A percentile compares a stretch with the other conserved stretches of the same genome.
Evolutionary conservation across 2,888 invertebrate species (phyloP).

Genomic region (Pollenia angustigena): DNA sequence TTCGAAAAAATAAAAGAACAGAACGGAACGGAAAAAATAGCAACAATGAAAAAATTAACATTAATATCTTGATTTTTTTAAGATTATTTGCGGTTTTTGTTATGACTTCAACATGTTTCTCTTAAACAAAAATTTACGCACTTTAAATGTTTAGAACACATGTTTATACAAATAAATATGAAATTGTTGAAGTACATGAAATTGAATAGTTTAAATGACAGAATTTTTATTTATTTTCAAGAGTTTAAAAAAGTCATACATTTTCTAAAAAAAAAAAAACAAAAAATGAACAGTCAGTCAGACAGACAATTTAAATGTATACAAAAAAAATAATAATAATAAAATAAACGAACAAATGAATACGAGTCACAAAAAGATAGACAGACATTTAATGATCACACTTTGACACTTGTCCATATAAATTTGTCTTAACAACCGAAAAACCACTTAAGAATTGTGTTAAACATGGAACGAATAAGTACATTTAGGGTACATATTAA

Average conservation of each 20-base stretch:
- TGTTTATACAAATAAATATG: slow-evolving; percentile 4
- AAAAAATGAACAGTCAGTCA: slow-evolving; percentile 6
- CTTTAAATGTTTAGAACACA: slow-evolving; percentile 59
- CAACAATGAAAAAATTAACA: slow-evolving; percentile 16
- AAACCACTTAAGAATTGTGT: slow-evolving; percentile 43
- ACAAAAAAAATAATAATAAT: not conserved
- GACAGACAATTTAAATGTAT: not conserved
- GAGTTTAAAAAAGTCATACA: slow-evolving; percentile 30
- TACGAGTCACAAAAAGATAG: slow-evolving; percentile 4
- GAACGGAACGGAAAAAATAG: not conserved
- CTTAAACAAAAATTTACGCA: slow-evolving; percentile 38
- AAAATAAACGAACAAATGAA: not conserved
- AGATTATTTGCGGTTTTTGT: slow-evolving; percentile 14
- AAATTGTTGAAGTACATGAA: not conserved
- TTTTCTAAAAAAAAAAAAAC: slow-evolving; percentile 16
- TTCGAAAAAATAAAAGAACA: slow-evolving; percentile 20
- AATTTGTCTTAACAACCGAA: slow-evolving; percentile 58
- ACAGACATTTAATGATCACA: slow-evolving; percentile 58
- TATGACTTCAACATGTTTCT: slow-evolving; percentile 23
- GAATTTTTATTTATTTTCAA: slow-evolving; percentile 29
- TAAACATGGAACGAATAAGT: slow-evolving; percentile 26
- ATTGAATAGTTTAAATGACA: slow-evolving; percentile 42
- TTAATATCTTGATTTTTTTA: slow-evolving; percentile 32
- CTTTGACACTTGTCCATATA: slow-evolving; percentile 70
- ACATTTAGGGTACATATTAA: not conserved